Evolutionary conservation across 2,797 vertebrate genomes (phyloP), one percentile per base, ranked within the genome.

Genomic region (Galaxias olidus): DNA sequence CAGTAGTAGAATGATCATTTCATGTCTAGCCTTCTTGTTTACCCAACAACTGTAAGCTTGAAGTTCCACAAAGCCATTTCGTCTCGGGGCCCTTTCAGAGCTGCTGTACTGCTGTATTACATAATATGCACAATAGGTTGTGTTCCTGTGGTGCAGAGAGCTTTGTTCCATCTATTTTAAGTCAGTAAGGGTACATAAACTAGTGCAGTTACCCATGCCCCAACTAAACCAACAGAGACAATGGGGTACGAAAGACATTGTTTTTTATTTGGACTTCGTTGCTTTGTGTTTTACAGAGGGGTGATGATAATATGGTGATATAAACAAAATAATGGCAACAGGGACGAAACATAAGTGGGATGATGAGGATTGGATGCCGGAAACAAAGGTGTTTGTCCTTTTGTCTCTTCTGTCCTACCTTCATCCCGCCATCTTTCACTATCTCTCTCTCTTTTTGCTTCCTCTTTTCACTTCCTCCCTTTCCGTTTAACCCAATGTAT

Each of bases 191-290:
- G n/a, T n/a, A n/a, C n/a, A n/a, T n/a, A n/a, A n/a, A n/a, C n/a
- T n/a, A n/a, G n/a, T n/a, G n/a, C n/a, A n/a, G n/a, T n/a, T 14
- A 11, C 11, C 53, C 19, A 19, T 11, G 49, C 13, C 63, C 54
- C 63, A 46, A 20, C 44, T 46, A 83, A 79, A 83, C 75, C 72
- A 87, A 61, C 54, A 87, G 76, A 88, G 81, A 87, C 82, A 59
- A 55, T 62, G 59, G 76, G 19, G 61, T 91, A 92, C 65, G 63
- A 92, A 92, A 91, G 67, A 84, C 75, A 75, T 66, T 76, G 51
- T 60, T 71, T 80, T 89, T 91, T 91, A 91, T 91, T 93, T 80
- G 73, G 83, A 79, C 71, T 78, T 84, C 77, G 10, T 57, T 50
- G 53, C 55, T 55, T 90, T 84, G 73, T 87, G 87, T 50, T 86